A percentile compares a stretch with the other conserved stretches of the same genome.
phyloP scores from a whole-genome alignment of 2,113 vertebrate genomes.

The Apteryx owenii region DNA sequence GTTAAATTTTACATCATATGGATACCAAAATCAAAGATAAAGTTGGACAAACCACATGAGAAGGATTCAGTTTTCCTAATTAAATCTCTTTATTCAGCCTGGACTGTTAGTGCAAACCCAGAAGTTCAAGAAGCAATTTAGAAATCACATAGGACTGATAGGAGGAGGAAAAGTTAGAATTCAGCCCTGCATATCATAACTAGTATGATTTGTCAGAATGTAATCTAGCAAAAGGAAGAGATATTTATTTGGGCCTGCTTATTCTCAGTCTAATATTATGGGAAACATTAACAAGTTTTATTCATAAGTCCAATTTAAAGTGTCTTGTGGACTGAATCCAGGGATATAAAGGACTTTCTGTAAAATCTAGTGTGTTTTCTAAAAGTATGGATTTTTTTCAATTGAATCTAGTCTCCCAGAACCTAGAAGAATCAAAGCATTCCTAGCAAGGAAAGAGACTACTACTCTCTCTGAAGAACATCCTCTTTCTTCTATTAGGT shows the following conservation, averaged over 20 bases:
- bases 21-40: neutral
- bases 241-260: neutral
- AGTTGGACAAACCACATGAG: neutral
- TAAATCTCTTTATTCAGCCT: neutral
- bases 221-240: neutral
- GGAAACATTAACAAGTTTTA: neutral
- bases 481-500: neutral
- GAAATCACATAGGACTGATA: neutral
- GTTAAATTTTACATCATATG: neutral
- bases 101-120: neutral
- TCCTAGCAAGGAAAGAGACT: too few species aligned
- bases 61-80: neutral
- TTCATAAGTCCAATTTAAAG: neutral
- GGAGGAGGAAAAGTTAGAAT: neutral
- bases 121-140: neutral
- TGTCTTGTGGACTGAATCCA: neutral
- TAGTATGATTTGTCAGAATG: neutral
- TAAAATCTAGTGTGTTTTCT: accelerated
- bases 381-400: neutral
- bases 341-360: neutral
- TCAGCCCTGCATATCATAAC: neutral
- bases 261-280: neutral
- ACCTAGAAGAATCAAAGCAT: neutral
- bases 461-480: neutral
- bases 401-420: neutral